phyloP scores from a whole-genome alignment of 2,797 vertebrate species.

The Gambusia yucatana region DNA sequence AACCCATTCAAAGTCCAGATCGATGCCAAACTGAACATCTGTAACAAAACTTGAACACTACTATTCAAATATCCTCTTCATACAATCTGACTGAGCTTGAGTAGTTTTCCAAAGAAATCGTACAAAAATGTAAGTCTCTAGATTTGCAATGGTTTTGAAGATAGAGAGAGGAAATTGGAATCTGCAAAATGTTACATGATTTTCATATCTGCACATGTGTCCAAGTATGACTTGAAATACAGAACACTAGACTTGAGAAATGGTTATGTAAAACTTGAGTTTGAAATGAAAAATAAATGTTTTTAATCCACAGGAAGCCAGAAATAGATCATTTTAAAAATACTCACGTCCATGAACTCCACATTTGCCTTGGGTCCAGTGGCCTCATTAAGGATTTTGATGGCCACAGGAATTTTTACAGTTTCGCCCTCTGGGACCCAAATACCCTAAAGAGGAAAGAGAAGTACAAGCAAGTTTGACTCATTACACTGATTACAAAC shows the following conservation, averaged over 20 bases:
- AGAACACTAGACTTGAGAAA: neutral
- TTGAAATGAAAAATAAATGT: conserved; percentile 6
- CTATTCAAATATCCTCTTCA: too few species aligned
- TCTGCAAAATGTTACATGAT: neutral
- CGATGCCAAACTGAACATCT: too few species aligned
- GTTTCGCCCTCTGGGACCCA: conserved; percentile 99
- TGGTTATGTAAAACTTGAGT: conserved; percentile 1
- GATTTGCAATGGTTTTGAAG: neutral
- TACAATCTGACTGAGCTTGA: too few species aligned
- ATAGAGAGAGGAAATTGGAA: neutral
- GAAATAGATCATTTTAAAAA: conserved; percentile 8
- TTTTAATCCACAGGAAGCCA: neutral
- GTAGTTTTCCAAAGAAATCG: too few species aligned
- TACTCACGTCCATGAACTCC: conserved; percentile 99
- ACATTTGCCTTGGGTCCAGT: conserved; percentile 98
- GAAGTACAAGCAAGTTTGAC: conserved; percentile 6
- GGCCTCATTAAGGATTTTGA: conserved; percentile 97
- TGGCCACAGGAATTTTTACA: conserved; percentile 97
- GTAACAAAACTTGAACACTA: too few species aligned
- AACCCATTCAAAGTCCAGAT: neutral
- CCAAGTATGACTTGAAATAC: neutral
- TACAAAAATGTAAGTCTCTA: neutral
- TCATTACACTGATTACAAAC: conserved; percentile 17
- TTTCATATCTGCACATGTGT: neutral
- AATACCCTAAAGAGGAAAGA: conserved; percentile 87